These are phyloP conservation scores for Andrena fulva DNA, from an alignment of 2,888 invertebrate species.

Conservation along the genomic window DNA sequence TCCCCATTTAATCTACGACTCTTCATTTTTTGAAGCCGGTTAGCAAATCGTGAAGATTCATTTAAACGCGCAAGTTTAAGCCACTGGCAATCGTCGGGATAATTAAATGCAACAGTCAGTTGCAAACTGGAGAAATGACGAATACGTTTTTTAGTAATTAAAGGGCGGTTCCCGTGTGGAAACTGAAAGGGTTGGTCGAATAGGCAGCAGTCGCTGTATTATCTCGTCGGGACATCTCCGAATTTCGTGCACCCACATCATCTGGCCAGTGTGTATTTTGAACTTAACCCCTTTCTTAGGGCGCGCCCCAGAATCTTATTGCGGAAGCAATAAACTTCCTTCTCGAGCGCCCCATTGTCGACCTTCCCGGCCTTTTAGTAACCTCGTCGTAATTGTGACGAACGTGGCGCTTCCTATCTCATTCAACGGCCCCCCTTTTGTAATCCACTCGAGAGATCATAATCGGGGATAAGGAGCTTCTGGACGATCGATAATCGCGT, in stretches of 20 bases:
- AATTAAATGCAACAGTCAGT: no score
- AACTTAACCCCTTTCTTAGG: conserved; percentile 61
- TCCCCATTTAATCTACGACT: no score
- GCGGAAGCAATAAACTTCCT: conserved; percentile 66
- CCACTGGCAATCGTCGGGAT: no score
- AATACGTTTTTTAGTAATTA: neutral
- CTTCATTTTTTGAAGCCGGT: no score
- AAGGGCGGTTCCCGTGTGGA: neutral
- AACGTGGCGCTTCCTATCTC: conserved; percentile 41
- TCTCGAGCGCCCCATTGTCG: conserved; percentile 52
- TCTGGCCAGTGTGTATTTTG: conserved; percentile 57
- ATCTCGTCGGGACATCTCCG: conserved; percentile 14
- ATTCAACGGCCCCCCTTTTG: conserved; percentile 23
- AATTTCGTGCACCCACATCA: conserved; percentile 32
- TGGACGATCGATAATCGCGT: conserved; percentile 22
- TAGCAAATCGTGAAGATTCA: no score
- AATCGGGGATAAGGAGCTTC: conserved; percentile 31
- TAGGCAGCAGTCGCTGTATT: conserved; percentile 3
- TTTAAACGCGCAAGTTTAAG: no score
- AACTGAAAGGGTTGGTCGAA: neutral
- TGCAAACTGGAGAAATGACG: neutral
- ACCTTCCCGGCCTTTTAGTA: conserved; percentile 53
- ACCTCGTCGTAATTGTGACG: conserved; percentile 60
- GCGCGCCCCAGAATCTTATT: conserved; percentile 61
- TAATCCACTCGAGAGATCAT: conserved; percentile 32